Base-by-base conservation (phyloP, 2,113 vertebrate species). In the Equus quagga region DNA sequence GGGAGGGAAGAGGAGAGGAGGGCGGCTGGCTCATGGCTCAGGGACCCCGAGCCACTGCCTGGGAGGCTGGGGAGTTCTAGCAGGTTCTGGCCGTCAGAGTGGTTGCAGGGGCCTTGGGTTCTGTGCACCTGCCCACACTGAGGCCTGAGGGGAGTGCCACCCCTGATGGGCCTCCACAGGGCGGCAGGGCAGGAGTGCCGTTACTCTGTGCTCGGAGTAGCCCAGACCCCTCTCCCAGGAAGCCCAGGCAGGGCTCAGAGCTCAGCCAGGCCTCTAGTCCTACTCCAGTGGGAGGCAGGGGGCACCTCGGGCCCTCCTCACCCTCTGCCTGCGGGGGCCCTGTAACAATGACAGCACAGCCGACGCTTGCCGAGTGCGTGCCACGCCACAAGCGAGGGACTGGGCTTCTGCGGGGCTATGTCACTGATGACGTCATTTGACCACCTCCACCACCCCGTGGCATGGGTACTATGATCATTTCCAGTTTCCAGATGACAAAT, bases 281-380 rank as follows among this genome's bases (percentile, higher is more conserved):
- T 0, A 11, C 60, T 24, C 46, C 44, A 26, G 19, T 21, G 33
- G 56, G 26, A 44, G 1, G 28, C 54, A 60, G 26, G 19, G 12
- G 4, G 12, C 51, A 44, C 24, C 24, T 9, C 5, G 1, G 19
- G 62, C 24, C 3, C 18, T 11, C 2, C n/a, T 1, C 5, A 0
- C 15, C 8, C 17, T 75, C 28, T 33, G 28, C 70, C 72, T 7
- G 49, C 13, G 0, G 8, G 41, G 41, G 26, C 60, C 31, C 49
- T 5, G 24, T n/a, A 9, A 24, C 3, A 5, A 18, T 1, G 2
- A 24, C 3, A 1, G 0, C 51, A 24, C 1, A 11, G 46, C n/a
- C 6, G 8, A 60, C 1, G 0, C 75, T 4, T 28, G 24, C 26
- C 26, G 3, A 18, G 11, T 0, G 17, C 5, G 0, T 5, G 11